Percentiles rank a stretch among this genome's conserved stretches.
phyloP scores from a whole-genome alignment of 2,113 vertebrate species.

The Illadopsis cleaveri region DNA sequence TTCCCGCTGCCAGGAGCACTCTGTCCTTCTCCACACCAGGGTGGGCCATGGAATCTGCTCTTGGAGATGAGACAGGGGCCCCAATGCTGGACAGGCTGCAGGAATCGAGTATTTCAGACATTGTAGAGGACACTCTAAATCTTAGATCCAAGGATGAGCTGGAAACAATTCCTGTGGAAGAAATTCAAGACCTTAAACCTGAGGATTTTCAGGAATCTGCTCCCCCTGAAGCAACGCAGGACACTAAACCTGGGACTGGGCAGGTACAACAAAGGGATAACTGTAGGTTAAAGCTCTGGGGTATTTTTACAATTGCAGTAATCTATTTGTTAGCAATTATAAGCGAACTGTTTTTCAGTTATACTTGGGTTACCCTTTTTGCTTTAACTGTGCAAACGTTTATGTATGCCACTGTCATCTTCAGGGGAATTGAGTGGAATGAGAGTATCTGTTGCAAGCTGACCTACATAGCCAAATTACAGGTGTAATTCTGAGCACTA shows the following conservation, averaged over 20 bases:
- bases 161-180: not conserved
- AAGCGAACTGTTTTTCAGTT: not conserved
- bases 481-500: not conserved
- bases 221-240: not conserved
- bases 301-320: not conserved
- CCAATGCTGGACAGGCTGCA: not conserved
- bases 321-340: not conserved
- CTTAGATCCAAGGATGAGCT: not conserved
- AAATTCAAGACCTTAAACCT: not conserved
- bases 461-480: not conserved
- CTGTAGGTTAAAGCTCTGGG: not conserved
- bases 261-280: constrained; percentile 25
- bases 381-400: not conserved
- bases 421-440: not conserved
- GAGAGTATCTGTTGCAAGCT: not conserved
- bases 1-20: not conserved
- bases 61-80: not conserved
- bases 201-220: not conserved
- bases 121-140: not conserved
- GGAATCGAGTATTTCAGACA: not conserved
- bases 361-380: not conserved
- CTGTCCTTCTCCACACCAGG: not conserved
- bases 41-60: not conserved
- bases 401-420: not conserved
- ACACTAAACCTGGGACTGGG: not conserved